Conservation (phyloP, 2,113 vertebrate species). For the Uria aalge region DNA sequence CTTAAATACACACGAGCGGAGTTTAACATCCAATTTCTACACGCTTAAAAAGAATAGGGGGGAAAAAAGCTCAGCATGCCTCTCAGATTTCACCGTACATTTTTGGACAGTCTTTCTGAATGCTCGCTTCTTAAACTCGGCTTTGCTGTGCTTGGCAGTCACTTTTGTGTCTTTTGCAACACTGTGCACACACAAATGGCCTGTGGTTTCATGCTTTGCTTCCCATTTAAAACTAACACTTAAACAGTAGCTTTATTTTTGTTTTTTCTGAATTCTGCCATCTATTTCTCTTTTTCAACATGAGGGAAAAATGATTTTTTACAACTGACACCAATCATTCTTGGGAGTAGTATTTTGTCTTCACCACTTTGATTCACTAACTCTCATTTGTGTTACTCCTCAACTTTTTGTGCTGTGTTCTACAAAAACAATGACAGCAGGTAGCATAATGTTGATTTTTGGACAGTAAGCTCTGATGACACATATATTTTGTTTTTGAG, state of each 20-base stretch:
- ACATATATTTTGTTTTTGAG: not conserved
- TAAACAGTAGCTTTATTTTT: conserved; percentile 58
- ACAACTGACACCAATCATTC: not conserved
- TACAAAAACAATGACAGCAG: not conserved
- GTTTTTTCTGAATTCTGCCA: not conserved
- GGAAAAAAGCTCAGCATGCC: not conserved
- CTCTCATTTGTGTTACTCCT: not conserved
- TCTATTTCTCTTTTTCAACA: not conserved
- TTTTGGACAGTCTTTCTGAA: not conserved
- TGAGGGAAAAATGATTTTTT: not conserved
- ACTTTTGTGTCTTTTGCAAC: conserved; percentile 41
- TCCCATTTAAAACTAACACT: conserved; percentile 57
- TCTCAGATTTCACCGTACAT: not conserved
- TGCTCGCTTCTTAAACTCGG: not conserved
- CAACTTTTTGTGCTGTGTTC: not conserved
- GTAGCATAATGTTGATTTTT: not conserved
- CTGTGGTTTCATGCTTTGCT: conserved; percentile 53
- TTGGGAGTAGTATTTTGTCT: not conserved
- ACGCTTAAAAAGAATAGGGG: not conserved
- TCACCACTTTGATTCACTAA: not conserved
- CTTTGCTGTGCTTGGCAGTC: conserved; percentile 44
- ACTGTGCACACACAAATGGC: not conserved
- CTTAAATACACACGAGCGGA: not conserved
- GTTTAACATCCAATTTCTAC: not conserved
- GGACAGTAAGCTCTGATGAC: not conserved